Conservation (phyloP, 1,140 invertebrate genomes). For the Drosophila arizonae region DNA sequence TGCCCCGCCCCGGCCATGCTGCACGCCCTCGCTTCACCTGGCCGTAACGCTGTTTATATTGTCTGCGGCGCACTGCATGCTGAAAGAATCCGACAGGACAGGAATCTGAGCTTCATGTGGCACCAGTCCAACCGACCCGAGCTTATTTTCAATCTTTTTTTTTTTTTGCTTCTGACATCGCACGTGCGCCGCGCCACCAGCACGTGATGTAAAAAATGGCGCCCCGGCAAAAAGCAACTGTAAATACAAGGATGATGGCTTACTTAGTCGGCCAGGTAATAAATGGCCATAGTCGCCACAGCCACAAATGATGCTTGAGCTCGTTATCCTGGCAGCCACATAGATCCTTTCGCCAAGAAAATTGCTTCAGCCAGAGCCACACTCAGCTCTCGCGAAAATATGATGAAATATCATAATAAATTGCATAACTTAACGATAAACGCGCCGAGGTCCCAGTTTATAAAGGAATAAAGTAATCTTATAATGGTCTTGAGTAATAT, state of each 20-base stretch:
- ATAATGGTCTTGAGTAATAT: too few relatives aligned
- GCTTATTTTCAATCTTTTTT: conserved; percentile 41
- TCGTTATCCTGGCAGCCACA: conserved; percentile 36
- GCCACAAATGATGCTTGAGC: conserved; percentile 44
- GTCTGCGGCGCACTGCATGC: conserved; percentile 40
- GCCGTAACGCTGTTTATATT: conserved; percentile 51
- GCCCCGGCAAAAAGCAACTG: conserved; percentile 63
- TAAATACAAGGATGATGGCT: conserved; percentile 75
- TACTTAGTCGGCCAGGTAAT: conserved; percentile 69
- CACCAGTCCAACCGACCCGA: conserved; percentile 38
- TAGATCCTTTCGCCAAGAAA: conserved; percentile 35
- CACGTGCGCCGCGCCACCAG: conserved; percentile 49
- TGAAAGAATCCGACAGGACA: conserved; percentile 60
- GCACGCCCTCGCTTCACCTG: conserved; percentile 11
- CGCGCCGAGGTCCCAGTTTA: neutral
- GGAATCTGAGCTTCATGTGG: conserved; percentile 56
- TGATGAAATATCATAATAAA: conserved; percentile 38
- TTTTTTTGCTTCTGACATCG: conserved; percentile 36
- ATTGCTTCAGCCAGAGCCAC: neutral
- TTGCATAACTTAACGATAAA: conserved; percentile 32
- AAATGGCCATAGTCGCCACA: conserved; percentile 54
- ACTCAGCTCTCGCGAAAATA: conserved; percentile 12
- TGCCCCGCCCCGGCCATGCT: neutral
- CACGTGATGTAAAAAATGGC: conserved; percentile 50
- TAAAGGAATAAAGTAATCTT: too few relatives aligned